Evolutionary conservation across 2,113 vertebrate genomes (phyloP).

Genomic region (Stegostoma tigrinum): DNA sequence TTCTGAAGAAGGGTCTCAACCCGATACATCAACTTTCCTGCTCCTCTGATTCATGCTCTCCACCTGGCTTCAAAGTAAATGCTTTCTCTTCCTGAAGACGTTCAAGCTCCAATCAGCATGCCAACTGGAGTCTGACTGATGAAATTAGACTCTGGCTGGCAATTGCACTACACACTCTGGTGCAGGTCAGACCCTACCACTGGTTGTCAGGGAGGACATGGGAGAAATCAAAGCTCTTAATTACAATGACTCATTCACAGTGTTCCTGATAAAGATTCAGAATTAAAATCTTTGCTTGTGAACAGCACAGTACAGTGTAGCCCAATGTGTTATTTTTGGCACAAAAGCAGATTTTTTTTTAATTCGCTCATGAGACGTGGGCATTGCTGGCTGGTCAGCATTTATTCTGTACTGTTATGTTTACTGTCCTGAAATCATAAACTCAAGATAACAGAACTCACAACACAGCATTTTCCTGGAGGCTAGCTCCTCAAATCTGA

Average conservation of each 20-base stretch:
- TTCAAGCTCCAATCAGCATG: neutral
- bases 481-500: neutral
- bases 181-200: neutral
- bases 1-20: too few relatives aligned
- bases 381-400: too few relatives aligned
- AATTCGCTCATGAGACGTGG: too few relatives aligned
- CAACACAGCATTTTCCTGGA: neutral
- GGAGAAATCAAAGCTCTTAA: neutral
- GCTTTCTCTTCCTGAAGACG: neutral
- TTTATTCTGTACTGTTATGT: neutral
- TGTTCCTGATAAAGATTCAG: neutral
- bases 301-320: neutral
- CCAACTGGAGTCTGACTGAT: neutral
- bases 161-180: neutral
- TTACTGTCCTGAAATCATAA: conserved; percentile 22
- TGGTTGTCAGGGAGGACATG: neutral
- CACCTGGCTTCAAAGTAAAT: neutral
- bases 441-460: conserved; percentile 18
- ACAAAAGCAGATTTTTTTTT: neutral
- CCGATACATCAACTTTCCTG: too few relatives aligned
- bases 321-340: neutral
- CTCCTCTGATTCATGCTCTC: neutral
- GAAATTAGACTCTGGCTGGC: neutral
- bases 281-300: neutral
- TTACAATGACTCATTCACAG: neutral